Evolutionary conservation across 2,888 invertebrate genomes (phyloP).

Genomic region (Mesorhabditis belari): DNA sequence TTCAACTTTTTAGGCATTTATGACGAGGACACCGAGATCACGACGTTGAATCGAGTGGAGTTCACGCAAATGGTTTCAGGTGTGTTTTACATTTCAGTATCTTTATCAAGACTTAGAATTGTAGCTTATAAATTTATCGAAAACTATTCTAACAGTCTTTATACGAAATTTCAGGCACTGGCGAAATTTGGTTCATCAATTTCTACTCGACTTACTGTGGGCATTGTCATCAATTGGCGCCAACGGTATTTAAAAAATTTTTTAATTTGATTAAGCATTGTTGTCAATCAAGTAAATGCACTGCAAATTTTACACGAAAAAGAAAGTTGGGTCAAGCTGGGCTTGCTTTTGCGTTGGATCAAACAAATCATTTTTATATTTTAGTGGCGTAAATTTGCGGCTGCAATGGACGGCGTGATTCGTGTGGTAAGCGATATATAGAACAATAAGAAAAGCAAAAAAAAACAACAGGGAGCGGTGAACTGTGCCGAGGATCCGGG

Average conservation of each 20-base stretch:
- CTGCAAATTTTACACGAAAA: no score
- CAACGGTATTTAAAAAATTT: constrained; percentile 59
- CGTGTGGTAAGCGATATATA: no score
- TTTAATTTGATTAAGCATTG: background rate
- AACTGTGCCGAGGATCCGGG: constrained; percentile 79
- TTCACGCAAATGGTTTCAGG: constrained; percentile 63
- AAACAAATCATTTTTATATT: no score
- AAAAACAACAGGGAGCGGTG: no score
- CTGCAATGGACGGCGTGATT: constrained; percentile 71
- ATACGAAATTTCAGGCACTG: background rate
- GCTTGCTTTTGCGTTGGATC: no score
- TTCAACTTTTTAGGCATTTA: constrained; percentile 62
- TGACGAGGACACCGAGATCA: constrained; percentile 74
- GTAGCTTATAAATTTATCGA: no score
- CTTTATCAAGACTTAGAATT: no score
- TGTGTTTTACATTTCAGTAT: no score
- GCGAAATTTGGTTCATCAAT: constrained; percentile 74
- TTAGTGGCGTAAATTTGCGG: constrained; percentile 72
- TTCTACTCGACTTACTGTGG: constrained; percentile 80
- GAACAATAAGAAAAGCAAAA: no score
- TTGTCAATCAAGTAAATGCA: background rate
- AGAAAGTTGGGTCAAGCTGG: no score
- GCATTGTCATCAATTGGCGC: constrained; percentile 75
- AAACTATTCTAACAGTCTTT: background rate
- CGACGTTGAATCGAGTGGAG: constrained; percentile 69